Conservation (phyloP, 2,797 vertebrate genomes). For the Cossypha caffra region DNA sequence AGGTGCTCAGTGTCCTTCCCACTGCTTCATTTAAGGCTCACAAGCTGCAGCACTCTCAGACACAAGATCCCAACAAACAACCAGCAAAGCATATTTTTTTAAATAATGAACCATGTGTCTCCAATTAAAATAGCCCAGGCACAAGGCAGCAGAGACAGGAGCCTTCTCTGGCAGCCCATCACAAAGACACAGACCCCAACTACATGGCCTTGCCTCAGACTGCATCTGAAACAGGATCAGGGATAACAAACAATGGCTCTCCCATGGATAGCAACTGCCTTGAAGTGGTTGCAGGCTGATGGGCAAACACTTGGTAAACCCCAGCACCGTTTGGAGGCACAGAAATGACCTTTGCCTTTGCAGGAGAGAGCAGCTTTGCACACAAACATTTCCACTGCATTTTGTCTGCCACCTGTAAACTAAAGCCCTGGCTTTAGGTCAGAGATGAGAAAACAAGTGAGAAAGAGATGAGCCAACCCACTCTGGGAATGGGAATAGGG, state of each 20-base stretch:
- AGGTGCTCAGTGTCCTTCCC: not conserved
- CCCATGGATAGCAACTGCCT: accelerated
- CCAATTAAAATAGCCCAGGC: not conserved
- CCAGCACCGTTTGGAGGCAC: not conserved
- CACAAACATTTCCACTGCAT: not conserved
- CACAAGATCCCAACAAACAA: not conserved
- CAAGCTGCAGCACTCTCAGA: not conserved
- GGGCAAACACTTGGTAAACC: not conserved
- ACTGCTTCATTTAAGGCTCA: not conserved
- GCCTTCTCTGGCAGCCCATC: not conserved
- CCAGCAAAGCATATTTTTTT: not conserved
- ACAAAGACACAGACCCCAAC: accelerated
- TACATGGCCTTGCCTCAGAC: not conserved
- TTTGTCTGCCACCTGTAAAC: not conserved
- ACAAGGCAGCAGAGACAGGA: not conserved
- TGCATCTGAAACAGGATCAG: not conserved
- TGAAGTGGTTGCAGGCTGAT: accelerated
- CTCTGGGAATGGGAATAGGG: accelerated
- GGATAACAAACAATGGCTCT: not conserved
- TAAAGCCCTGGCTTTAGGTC: not conserved
- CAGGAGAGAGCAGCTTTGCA: accelerated
- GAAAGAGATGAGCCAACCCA: not conserved
- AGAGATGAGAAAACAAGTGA: not conserved
- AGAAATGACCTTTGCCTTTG: not conserved
- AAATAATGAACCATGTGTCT: not conserved